Conservation (phyloP, 2,888 invertebrate species). For the Idaea biselata region DNA sequence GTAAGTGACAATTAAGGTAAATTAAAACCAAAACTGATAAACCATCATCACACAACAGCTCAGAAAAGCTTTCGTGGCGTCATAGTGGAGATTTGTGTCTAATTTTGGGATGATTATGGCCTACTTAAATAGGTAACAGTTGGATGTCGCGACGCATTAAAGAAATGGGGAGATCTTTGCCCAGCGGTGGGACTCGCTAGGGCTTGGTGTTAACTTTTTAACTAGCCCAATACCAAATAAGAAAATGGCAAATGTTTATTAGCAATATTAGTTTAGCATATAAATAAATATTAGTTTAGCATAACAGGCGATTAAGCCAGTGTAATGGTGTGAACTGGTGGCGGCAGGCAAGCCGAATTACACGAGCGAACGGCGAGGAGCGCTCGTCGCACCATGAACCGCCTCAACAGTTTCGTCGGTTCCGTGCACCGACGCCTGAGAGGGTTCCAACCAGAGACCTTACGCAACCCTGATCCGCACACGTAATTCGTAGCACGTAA, state of each 20-base stretch:
- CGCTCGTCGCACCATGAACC: slow-evolving; percentile 49
- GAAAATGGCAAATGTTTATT: too few relatives aligned
- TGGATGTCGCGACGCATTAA: too few relatives aligned
- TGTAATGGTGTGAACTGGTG: slow-evolving; percentile 25
- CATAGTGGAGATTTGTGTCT: background rate
- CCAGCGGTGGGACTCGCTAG: too few relatives aligned
- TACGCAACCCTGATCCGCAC: slow-evolving; percentile 30
- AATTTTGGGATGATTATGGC: background rate
- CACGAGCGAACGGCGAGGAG: slow-evolving; percentile 55
- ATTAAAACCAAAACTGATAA: background rate
- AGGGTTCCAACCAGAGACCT: slow-evolving; percentile 33
- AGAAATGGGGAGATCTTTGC: too few relatives aligned
- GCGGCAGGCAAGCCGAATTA: slow-evolving; percentile 63
- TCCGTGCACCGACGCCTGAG: slow-evolving; percentile 59
- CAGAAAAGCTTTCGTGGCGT: background rate
- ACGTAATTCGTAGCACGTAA: slow-evolving; percentile 43
- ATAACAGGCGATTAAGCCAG: background rate
- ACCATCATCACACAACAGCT: background rate
- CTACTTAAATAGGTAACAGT: background rate
- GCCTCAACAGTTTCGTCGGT: slow-evolving; percentile 63
- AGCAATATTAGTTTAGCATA: background rate
- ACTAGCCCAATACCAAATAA: too few relatives aligned
- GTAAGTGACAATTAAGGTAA: background rate
- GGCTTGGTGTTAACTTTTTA: too few relatives aligned
- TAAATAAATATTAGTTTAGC: background rate